Percentiles rank a stretch among this genome's conserved stretches.
These are phyloP conservation scores for Taenaris catops DNA, from an alignment of 2,888 invertebrate genomes.

Conservation along the genomic window DNA sequence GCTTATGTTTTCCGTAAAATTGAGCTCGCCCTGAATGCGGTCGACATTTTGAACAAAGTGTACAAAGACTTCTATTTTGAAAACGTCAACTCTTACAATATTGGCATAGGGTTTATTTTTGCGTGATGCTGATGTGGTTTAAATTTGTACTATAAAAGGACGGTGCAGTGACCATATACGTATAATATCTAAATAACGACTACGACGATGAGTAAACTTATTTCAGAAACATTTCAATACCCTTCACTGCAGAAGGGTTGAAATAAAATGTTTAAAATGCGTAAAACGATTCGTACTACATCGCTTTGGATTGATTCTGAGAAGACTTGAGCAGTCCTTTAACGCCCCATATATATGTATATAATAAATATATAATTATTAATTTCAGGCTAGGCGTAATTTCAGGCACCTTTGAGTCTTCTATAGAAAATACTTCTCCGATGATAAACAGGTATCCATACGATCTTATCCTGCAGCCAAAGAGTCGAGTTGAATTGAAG, in stretches of 20 bases:
- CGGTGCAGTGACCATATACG: slow-evolving; percentile 12
- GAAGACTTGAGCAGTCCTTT: too few species aligned
- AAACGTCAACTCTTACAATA: slow-evolving; percentile 17
- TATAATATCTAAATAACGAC: slow-evolving; percentile 3
- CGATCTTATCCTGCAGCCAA: too few species aligned
- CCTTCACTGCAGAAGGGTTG: slow-evolving; percentile 3
- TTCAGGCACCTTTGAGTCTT: too few species aligned
- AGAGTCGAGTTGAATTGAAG: too few species aligned
- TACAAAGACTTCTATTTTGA: slow-evolving; percentile 25
- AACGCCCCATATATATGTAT: too few species aligned
- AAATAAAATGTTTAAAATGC: slow-evolving; percentile 1
- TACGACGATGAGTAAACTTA: slow-evolving; percentile 9
- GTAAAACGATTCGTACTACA: too few species aligned
- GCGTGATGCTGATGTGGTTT: slow-evolving; percentile 14
- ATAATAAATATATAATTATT: too few species aligned
- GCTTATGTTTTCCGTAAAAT: slow-evolving; percentile 47
- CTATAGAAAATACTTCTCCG: too few species aligned
- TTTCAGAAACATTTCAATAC: slow-evolving; percentile 11
- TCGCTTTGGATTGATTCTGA: too few species aligned
- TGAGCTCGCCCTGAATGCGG: slow-evolving; percentile 49
- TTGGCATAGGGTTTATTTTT: slow-evolving; percentile 31
- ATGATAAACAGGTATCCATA: too few species aligned
- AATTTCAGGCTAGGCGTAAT: too few species aligned
- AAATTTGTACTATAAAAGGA: slow-evolving; percentile 24
- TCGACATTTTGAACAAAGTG: slow-evolving; percentile 21